Percentiles rank a stretch among this genome's conserved stretches.
Evolutionary conservation across 2,113 vertebrate species (phyloP).

Genomic region (Syngnathus scovelli): DNA sequence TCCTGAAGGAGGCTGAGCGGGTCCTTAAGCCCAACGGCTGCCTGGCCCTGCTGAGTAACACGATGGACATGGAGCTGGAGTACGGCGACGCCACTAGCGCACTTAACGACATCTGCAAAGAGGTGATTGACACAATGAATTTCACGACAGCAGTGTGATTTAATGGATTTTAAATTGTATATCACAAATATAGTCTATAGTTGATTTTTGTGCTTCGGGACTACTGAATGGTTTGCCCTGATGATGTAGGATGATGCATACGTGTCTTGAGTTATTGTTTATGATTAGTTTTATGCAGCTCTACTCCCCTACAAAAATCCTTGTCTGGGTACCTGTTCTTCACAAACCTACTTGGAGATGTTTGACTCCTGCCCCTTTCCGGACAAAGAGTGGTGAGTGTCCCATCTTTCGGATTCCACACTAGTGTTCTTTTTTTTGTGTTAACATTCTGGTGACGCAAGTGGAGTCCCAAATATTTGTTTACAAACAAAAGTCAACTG

Average conservation of each 20-base stretch:
- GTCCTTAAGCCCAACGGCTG: slow-evolving; percentile 71
- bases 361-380: slow-evolving; percentile 64
- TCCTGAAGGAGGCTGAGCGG: slow-evolving; percentile 64
- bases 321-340: slow-evolving; percentile 24
- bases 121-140: slow-evolving; percentile 49
- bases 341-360: slow-evolving; percentile 54
- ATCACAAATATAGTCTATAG: too few relatives aligned
- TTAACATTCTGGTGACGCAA: too few relatives aligned
- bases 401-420: too few relatives aligned
- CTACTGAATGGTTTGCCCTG: too few relatives aligned
- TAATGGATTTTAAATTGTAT: too few relatives aligned
- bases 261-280: not conserved
- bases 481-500: too few relatives aligned
- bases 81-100: slow-evolving; percentile 47
- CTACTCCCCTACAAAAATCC: slow-evolving; percentile 39
- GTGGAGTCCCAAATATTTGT: too few relatives aligned
- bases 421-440: too few relatives aligned
- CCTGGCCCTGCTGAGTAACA: slow-evolving; percentile 68
- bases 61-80: slow-evolving; percentile 55
- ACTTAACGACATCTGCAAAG: slow-evolving; percentile 60
- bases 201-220: too few relatives aligned
- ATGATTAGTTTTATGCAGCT: slow-evolving; percentile 42
- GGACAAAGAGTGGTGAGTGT: slow-evolving; percentile 76
- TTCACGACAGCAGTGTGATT: too few relatives aligned
- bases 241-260: too few relatives aligned